Base-by-base conservation (phyloP, 2,888 invertebrate genomes). In the Ophioninae sp. region DNA sequence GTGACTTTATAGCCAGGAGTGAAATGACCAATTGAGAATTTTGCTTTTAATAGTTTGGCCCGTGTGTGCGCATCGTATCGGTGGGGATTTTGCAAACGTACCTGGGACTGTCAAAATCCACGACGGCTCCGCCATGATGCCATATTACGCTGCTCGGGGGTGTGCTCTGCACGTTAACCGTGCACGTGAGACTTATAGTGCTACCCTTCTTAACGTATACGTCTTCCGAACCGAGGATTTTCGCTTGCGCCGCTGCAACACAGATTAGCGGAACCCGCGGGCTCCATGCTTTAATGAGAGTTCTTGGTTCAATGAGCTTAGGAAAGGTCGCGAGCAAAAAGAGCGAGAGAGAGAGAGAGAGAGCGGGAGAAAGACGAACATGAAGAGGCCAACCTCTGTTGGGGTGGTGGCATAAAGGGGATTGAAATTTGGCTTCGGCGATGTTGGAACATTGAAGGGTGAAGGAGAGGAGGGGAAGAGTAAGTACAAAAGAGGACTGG, bases 171-270 rank as follows among this genome's bases (percentile, higher is more conserved):
- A 97, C 96, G 93, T 97, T 97, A 88, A 97, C 97, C 74, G 97
- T 96, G 93, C 97, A 97, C 81, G 97, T 97, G 91, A 97, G 94
- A 88, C 97, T 97, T 94, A 97, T 97, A 87, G 97, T 97, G 93
- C 97, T 97, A 89, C 97, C 97, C 92, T 96, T 96, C 94, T 97
- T 97, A 90, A 97, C 97, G 93, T 96, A 97, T 88, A 97, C 96
- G 90, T 97, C 97, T 88, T 96, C 96, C 64, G 97, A 96, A 85
- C 97, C 97, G 93, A 96, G 95, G 91, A 97, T 97, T 92, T 95
- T 96, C 68, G 97, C 97, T 91, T 97, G 96, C 50, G 97, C 97
- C 90, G 97, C 97, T 97, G 95, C 87, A 95, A 94, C 94, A 94
- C 83, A 89, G 86, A 88, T 88, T 85, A 87, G 85, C 88, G 87